Percentiles rank a stretch among this genome's conserved stretches.
Conservation (phyloP, 2,113 vertebrate species). For the Columba livia region DNA sequence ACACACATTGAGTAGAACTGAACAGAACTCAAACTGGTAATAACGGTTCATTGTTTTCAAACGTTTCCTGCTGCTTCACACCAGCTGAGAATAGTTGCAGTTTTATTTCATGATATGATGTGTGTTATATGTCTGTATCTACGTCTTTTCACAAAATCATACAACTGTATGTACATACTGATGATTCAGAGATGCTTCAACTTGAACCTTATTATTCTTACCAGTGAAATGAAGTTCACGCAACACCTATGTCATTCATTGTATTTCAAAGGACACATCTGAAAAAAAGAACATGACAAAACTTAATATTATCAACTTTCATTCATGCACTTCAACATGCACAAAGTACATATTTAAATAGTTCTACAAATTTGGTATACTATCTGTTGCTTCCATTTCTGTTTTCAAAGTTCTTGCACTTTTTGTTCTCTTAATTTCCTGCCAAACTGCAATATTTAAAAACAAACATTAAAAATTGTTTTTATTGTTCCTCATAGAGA, state of each 20-base stretch:
- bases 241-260: background rate
- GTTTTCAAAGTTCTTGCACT: background rate
- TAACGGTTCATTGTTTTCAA: background rate
- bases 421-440: background rate
- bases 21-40: background rate
- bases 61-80: background rate
- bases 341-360: background rate
- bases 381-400: background rate
- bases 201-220: background rate
- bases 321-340: background rate
- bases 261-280: background rate
- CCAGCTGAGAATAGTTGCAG: background rate
- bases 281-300: background rate
- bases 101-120: background rate
- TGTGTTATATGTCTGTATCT: background rate
- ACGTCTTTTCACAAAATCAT: background rate
- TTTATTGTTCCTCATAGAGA: background rate
- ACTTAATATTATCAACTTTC: background rate
- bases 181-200: background rate
- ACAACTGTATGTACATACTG: fast-evolving
- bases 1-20: background rate
- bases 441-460: background rate
- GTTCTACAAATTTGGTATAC: background rate
- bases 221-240: background rate
- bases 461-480: fast-evolving